phyloP scores from a whole-genome alignment of 2,797 vertebrate species.

The Odontamblyopus lacepedii region DNA sequence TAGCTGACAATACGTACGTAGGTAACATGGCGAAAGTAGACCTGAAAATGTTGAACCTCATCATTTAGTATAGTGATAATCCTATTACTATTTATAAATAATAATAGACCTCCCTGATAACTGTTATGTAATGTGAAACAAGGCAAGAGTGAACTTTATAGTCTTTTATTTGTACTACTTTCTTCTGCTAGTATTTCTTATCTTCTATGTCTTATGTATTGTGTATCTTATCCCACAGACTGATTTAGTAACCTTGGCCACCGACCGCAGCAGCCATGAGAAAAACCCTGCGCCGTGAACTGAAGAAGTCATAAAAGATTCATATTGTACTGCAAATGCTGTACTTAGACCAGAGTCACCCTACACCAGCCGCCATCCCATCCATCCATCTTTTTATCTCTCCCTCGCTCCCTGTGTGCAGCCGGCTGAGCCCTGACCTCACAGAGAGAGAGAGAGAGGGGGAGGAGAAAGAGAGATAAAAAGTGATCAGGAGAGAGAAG shows the following conservation, averaged over 20 bases:
- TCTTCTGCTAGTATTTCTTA: not conserved
- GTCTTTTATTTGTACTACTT: not conserved
- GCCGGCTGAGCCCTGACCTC: constrained; percentile 67
- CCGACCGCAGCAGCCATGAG: constrained; percentile 19
- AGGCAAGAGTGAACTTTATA: not conserved
- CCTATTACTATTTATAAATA: no score
- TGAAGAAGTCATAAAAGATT: constrained; percentile 38
- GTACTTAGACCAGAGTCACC: constrained; percentile 66
- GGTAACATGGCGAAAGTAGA: no score
- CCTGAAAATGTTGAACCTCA: no score
- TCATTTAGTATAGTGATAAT: no score
- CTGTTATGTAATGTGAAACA: no score
- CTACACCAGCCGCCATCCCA: constrained; percentile 49
- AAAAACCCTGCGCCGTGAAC: constrained; percentile 48
- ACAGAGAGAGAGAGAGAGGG: constrained; percentile 30
- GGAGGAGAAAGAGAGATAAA: not conserved
- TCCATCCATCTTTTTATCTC: constrained; percentile 26
- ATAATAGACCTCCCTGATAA: no score
- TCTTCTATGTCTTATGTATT: not conserved
- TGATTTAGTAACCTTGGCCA: constrained; percentile 33
- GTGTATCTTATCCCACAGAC: not conserved
- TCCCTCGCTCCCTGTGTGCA: constrained; percentile 15
- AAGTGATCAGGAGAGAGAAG: not conserved
- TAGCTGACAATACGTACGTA: no score
- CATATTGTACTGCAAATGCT: constrained; percentile 54